phyloP scores from a whole-genome alignment of 37 sponge, comb jelly and placozoan species.

The Axinella damicornis region DNA sequence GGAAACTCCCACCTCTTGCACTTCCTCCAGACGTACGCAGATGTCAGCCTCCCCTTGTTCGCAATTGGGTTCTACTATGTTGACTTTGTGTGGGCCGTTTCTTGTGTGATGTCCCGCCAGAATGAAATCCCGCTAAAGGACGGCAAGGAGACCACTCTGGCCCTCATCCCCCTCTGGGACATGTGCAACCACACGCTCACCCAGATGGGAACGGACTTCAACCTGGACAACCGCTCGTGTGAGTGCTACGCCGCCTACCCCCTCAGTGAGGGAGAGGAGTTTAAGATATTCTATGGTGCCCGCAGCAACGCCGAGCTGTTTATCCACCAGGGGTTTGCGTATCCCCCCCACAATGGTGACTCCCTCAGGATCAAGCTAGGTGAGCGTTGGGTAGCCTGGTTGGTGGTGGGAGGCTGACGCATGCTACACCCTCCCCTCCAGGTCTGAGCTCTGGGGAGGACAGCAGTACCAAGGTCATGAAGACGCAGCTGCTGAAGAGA shows the following conservation, averaged over 20 bases:
- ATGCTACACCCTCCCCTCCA: neutral
- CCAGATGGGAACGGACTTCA: conserved; percentile 68
- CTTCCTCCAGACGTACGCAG: conserved; percentile 5
- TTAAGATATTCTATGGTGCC: conserved; percentile 80
- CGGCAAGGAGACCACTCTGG: conserved; percentile 6
- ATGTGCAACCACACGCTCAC: conserved; percentile 73
- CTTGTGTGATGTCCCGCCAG: conserved; percentile 80
- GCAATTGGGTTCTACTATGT: conserved; percentile 60
- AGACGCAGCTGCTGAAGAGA: conserved; percentile 1
- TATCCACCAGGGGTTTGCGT: conserved; percentile 78
- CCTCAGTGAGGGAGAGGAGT: conserved; percentile 51
- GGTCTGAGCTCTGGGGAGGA: conserved; percentile 50
- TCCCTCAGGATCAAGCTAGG: conserved; percentile 64
- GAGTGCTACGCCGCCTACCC: conserved; percentile 49
- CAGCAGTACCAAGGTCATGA: conserved; percentile 11
- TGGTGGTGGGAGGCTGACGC: neutral
- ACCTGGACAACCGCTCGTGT: conserved; percentile 34
- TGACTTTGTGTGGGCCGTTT: conserved; percentile 85
- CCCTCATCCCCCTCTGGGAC: conserved; percentile 88
- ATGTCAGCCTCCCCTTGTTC: conserved; percentile 32
- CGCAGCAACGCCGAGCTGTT: conserved; percentile 76
- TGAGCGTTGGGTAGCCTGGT: neutral
- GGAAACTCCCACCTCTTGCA: neutral
- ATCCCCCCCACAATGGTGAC: conserved; percentile 52
- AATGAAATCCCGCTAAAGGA: conserved; percentile 66